These are phyloP conservation scores for Thamnaconus septentrionalis DNA, from an alignment of 2,113 vertebrate genomes.

Conservation along the genomic window DNA sequence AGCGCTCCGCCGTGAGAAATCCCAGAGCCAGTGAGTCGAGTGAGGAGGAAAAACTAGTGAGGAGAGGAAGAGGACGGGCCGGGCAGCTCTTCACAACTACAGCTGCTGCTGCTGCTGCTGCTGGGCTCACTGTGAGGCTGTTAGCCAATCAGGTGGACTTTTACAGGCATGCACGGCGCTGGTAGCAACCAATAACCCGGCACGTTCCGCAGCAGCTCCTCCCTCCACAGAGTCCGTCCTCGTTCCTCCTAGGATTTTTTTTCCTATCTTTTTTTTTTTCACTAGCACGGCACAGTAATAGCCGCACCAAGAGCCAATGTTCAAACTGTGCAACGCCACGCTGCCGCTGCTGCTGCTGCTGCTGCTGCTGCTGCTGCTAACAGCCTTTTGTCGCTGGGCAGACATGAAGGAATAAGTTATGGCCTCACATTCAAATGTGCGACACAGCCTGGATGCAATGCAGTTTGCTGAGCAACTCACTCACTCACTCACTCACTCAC, in stretches of 20 bases:
- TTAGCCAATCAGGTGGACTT: slow-evolving; percentile 64
- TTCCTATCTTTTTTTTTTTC: slow-evolving; percentile 6
- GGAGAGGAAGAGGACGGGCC: slow-evolving; percentile 40
- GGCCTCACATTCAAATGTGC: slow-evolving; percentile 18
- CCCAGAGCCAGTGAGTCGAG: slow-evolving; percentile 44
- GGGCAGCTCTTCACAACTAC: slow-evolving; percentile 74
- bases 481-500: neutral
- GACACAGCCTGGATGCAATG: slow-evolving; percentile 37
- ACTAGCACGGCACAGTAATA: slow-evolving; percentile 68
- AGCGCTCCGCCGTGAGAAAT: slow-evolving; percentile 32
- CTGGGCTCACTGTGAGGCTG: slow-evolving; percentile 66
- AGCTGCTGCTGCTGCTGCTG: slow-evolving; percentile 68
- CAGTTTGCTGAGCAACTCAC: slow-evolving; percentile 33
- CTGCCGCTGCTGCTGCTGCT: no score
- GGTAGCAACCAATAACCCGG: slow-evolving; percentile 69
- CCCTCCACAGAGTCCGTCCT: slow-evolving; percentile 57
- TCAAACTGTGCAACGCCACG: slow-evolving; percentile 29
- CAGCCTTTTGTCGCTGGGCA: slow-evolving; percentile 2
- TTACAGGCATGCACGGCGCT: slow-evolving; percentile 61
- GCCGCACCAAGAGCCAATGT: slow-evolving; percentile 68
- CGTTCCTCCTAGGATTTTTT: slow-evolving; percentile 48
- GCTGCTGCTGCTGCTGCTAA: neutral
- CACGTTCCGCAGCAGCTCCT: slow-evolving; percentile 64
- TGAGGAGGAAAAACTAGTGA: slow-evolving; percentile 43
- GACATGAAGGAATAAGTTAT: slow-evolving; percentile 7